These are phyloP conservation scores for Lepidochitona cinerea DNA, from an alignment of 2,888 invertebrate genomes.

Conservation along the genomic window DNA sequence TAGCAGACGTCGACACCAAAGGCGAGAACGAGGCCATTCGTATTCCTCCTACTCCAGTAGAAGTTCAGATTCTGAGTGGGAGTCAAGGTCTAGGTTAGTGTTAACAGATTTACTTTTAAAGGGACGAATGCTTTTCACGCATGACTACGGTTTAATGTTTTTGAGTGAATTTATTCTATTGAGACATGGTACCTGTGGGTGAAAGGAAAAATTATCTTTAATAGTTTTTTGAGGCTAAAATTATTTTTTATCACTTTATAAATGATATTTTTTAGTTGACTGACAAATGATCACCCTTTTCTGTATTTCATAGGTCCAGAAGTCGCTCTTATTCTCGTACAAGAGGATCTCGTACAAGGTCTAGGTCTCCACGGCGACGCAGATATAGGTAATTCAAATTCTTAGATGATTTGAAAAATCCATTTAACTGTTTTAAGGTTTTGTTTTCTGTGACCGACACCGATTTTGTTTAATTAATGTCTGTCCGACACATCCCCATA, in stretches of 20 bases:
- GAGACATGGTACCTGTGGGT: not conserved
- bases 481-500: too few species aligned
- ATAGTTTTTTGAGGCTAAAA: not conserved
- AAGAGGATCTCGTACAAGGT: too few species aligned
- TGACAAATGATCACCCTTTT: not conserved
- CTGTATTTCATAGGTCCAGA: not conserved
- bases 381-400: too few species aligned
- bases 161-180: not conserved
- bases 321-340: too few species aligned
- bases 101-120: not conserved
- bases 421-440: too few species aligned
- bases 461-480: too few species aligned
- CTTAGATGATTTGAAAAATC: too few species aligned
- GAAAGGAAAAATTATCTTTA: not conserved
- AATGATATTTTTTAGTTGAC: too few species aligned
- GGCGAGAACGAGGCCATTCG: not conserved
- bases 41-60: not conserved
- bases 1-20: not conserved
- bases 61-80: not conserved
- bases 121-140: too few species aligned
- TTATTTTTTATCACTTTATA: too few species aligned
- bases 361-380: too few species aligned
- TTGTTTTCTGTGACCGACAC: too few species aligned
- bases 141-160: not conserved
- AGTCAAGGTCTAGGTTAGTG: not conserved